Evolutionary conservation across 2,797 vertebrate species (phyloP), one percentile per base, ranked within the genome.

Genomic region (Bucorvus abyssinicus): DNA sequence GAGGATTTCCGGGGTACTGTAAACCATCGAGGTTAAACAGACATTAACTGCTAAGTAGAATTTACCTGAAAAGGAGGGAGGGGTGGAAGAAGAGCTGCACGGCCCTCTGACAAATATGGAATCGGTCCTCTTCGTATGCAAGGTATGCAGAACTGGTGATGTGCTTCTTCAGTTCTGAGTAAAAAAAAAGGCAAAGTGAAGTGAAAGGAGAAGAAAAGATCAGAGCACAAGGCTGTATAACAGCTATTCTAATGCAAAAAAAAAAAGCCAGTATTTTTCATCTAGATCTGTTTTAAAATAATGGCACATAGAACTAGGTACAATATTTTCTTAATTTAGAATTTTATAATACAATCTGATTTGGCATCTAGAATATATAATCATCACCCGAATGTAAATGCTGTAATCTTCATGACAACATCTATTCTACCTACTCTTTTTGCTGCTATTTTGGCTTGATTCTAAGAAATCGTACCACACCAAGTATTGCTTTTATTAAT

Each of bases 271-370:
- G 76, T 65, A 47, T 52, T 91, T 94, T 91, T 88, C 73, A 93
- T 70, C 26, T 60, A 81, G 76, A 81, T 82, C 53, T 65, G 42
- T 90, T 89, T 89, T 84, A 86, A 65, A 93, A 84, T 69, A 73
- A 86, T 29, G 12, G 67, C 29, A 91, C 12, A 56, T 14, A 82
- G 45, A 91, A 86, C 16, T 45, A 69, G 20, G 60, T 45, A 63
- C 23, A 59, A 30, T 79, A 79, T 94, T 93, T 91, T 84, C 76
- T 90, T 90, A 86, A 91, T 95, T 94, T 84, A 92, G 71, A 75
- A 60, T 65, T 81, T 88, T 64, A 82, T 47, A 93, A 84, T 65
- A 56, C 56, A 77, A 83, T 87, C 50, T 69, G 52, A 87, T 82
- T 94, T 92, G 76, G 79, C 92, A 93, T 84, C 70, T 87, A 89